Percentiles rank a stretch among this genome's conserved stretches.
Evolutionary conservation across 30 jellyfish, hydroid and myxozoan genomes (phyloP).

Genomic region (Hydractinia echinata): DNA sequence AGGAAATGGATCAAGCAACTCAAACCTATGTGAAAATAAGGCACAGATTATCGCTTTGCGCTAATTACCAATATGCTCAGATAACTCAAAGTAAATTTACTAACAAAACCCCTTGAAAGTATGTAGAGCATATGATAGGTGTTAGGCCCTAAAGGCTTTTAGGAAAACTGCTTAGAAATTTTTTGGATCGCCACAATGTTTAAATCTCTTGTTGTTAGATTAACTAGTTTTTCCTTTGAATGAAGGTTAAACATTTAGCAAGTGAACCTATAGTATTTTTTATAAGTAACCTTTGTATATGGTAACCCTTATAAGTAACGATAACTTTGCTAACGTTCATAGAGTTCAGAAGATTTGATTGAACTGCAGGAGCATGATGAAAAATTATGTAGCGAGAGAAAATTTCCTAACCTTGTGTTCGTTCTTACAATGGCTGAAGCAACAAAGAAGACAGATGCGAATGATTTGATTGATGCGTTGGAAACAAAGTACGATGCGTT

Average conservation of each 20-base stretch:
- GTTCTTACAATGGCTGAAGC: slow-evolving; percentile 52
- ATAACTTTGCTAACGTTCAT: too few relatives aligned
- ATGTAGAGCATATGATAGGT: too few relatives aligned
- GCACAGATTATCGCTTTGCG: neutral
- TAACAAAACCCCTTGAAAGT: neutral
- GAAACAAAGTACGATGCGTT: slow-evolving; percentile 59
- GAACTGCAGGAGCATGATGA: slow-evolving; percentile 42
- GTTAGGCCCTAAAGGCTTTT: too few relatives aligned
- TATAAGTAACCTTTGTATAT: too few relatives aligned
- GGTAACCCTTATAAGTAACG: too few relatives aligned
- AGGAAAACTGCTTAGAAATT: too few relatives aligned
- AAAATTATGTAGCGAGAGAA: slow-evolving; percentile 19
- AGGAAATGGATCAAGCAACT: neutral
- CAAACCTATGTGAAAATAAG: neutral
- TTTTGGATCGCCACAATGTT: too few relatives aligned
- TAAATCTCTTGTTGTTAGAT: too few relatives aligned
- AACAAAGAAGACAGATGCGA: slow-evolving; percentile 30
- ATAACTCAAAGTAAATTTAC: neutral
- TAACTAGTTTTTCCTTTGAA: too few relatives aligned
- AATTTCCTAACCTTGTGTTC: slow-evolving; percentile 46
- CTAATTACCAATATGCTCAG: neutral
- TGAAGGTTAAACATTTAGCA: too few relatives aligned
- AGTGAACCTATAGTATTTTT: too few relatives aligned
- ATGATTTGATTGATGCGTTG: slow-evolving; percentile 61
- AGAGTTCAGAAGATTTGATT: slow-evolving; percentile 28